phyloP scores from a whole-genome alignment of 2,113 vertebrate genomes.

The Antechinus stuartii region DNA sequence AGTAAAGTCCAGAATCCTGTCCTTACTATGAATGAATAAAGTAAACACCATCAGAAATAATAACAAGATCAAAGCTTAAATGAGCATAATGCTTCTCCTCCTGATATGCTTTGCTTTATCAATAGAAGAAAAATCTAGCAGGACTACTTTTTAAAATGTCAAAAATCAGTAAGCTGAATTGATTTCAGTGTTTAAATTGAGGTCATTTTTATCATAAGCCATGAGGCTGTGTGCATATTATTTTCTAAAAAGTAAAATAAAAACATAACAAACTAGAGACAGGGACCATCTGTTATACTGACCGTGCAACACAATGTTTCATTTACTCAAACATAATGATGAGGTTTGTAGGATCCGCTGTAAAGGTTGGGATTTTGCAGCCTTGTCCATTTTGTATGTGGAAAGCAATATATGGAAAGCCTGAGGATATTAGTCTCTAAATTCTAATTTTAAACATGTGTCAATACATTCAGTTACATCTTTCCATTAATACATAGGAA shows the following conservation, averaged over 20 bases:
- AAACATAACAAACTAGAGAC: slow-evolving; percentile 63
- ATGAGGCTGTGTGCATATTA: slow-evolving; percentile 15
- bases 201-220: slow-evolving; percentile 64
- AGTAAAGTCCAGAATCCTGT: neutral
- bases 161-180: slow-evolving; percentile 34
- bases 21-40: slow-evolving; percentile 35
- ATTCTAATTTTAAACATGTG: neutral
- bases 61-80: neutral
- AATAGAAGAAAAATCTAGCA: slow-evolving; percentile 40
- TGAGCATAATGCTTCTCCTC: slow-evolving; percentile 5
- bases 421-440: neutral
- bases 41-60: neutral
- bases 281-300: slow-evolving; percentile 72
- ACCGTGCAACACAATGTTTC: slow-evolving; percentile 65
- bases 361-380: slow-evolving; percentile 67
- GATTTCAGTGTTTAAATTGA: slow-evolving; percentile 54
- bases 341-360: slow-evolving; percentile 65
- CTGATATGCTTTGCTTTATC: neutral
- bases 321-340: slow-evolving; percentile 57
- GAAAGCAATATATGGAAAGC: neutral
- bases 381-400: neutral
- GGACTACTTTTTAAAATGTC: neutral
- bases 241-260: slow-evolving; percentile 45
- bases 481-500: neutral
- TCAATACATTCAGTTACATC: accelerated